A percentile compares a stretch with the other conserved stretches of the same genome.
These are phyloP conservation scores for Misgurnus anguillicaudatus DNA, from an alignment of 2,113 vertebrate genomes.

Conservation along the genomic window DNA sequence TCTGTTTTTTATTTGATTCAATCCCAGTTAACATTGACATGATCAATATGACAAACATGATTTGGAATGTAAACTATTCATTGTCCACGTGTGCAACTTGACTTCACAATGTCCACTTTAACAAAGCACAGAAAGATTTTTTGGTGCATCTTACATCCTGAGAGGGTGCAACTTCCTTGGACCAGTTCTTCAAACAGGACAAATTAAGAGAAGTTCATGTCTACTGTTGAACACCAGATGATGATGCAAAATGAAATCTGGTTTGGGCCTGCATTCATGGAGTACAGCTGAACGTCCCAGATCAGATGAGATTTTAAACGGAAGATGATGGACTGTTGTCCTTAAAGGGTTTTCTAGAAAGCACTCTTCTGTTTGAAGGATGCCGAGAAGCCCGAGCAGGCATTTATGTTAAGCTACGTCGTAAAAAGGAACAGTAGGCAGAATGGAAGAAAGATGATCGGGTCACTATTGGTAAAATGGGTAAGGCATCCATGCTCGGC, in stretches of 20 bases:
- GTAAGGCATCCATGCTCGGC: conserved; percentile 34
- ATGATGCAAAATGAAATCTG: conserved; percentile 27
- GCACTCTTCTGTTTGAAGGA: conserved; percentile 21
- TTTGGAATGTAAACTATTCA: conserved; percentile 42
- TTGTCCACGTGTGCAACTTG: conserved; percentile 2
- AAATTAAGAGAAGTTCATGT: conserved; percentile 19
- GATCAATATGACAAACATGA: conserved; percentile 47
- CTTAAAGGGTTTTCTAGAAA: conserved; percentile 35
- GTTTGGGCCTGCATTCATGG: conserved; percentile 12
- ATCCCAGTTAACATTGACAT: conserved; percentile 52
- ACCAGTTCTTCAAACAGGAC: conserved; percentile 8
- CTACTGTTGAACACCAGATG: neutral
- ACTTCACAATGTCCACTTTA: conserved; percentile 4
- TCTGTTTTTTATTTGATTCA: conserved; percentile 51
- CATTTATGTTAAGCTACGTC: neutral
- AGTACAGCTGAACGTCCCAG: conserved; percentile 44
- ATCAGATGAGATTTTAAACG: conserved; percentile 11
- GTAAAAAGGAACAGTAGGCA: neutral
- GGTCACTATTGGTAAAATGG: conserved; percentile 10
- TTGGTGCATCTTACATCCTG: conserved; percentile 20
- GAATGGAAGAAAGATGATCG: conserved; percentile 10
- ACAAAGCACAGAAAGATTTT: neutral
- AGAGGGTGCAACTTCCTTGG: conserved; percentile 9
- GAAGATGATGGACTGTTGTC: conserved; percentile 29
- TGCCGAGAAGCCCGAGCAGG: conserved; percentile 17